Conservation (phyloP, 2,797 vertebrate species). For the Crenuchus spilurus region DNA sequence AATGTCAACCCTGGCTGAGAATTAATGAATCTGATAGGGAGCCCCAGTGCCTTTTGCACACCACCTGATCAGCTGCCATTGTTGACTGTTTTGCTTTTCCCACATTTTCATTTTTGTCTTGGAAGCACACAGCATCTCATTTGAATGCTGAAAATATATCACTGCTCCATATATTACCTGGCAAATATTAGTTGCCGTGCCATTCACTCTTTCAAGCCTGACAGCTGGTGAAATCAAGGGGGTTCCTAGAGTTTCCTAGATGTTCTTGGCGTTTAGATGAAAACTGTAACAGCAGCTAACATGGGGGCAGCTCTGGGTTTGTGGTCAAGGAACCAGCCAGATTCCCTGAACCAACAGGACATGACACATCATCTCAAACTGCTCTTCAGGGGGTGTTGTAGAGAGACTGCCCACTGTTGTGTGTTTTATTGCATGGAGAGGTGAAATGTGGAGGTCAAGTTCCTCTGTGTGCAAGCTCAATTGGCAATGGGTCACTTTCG, state of each 20-base stretch:
- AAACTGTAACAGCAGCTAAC: no score
- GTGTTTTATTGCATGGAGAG: no score
- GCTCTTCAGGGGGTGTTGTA: no score
- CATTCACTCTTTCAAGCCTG: neutral
- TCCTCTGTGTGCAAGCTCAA: no score
- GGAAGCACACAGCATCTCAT: neutral
- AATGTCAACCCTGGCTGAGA: conserved; percentile 75
- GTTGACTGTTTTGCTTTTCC: conserved; percentile 46
- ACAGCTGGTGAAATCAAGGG: neutral
- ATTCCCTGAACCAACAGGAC: no score
- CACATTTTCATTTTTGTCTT: conserved; percentile 16
- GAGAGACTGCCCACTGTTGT: no score
- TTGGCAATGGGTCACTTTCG: no score
- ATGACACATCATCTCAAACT: no score
- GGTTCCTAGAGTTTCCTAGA: neutral
- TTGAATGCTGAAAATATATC: conserved; percentile 9
- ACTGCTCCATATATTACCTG: neutral
- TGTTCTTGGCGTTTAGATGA: neutral
- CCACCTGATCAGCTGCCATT: conserved; percentile 74
- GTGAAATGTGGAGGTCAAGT: no score
- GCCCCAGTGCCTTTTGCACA: conserved; percentile 63
- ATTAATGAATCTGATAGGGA: conserved; percentile 80
- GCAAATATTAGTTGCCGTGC: neutral
- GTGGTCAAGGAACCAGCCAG: no score
- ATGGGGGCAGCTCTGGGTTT: no score